Evolutionary conservation across 2,113 vertebrate genomes (phyloP), one percentile per base, ranked within the genome.

Genomic region (Catharus bicknelli): DNA sequence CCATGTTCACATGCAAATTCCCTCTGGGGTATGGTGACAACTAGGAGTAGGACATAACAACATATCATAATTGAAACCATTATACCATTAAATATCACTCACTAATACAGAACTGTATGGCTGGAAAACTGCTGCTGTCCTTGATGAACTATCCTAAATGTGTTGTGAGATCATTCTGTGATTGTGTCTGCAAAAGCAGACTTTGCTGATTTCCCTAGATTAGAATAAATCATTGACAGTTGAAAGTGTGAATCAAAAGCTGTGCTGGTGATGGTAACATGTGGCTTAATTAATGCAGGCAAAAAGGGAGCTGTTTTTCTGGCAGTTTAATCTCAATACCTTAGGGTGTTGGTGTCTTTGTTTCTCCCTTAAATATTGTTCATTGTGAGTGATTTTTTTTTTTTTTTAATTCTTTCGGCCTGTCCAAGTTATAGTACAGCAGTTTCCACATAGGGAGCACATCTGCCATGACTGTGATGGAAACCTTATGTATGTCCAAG

Each of bases 181-280:
- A 30, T 53, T 80, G 66, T 73, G 81, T 42, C 75, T 93, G 73
- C 61, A 94, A 61, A 90, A 93, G 34, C 83, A 86, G 62, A 77
- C 80, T 74, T 80, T 92, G n/a, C 63, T 95, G 93, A 86, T 96
- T 97, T 90, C 72, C 72, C 54, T 84, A 75, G 48, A 83, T 95
- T 17, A 22, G 74, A 95, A 87, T 40, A 94, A 94, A 94, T 66
- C 45, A 55, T 38, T 88, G 77, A 66, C 62, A 82, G 59, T 50
- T 40, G 55, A 91, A 90, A 94, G 51, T 53, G 34, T 58, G 51
- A 90, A 72, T 94, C 91, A 78, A 86, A 95, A 95, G 21, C 69
- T 23, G 3, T 61, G 62, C 58, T 89, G 32, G n/a, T 74, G 30
- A 58, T 76, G 74, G 36, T 77, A 86, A 74, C 61, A 45, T 17